Evolutionary conservation across 2,113 vertebrate genomes (phyloP), one percentile per base, ranked within the genome.

Genomic region (Muscicapa adusta): DNA sequence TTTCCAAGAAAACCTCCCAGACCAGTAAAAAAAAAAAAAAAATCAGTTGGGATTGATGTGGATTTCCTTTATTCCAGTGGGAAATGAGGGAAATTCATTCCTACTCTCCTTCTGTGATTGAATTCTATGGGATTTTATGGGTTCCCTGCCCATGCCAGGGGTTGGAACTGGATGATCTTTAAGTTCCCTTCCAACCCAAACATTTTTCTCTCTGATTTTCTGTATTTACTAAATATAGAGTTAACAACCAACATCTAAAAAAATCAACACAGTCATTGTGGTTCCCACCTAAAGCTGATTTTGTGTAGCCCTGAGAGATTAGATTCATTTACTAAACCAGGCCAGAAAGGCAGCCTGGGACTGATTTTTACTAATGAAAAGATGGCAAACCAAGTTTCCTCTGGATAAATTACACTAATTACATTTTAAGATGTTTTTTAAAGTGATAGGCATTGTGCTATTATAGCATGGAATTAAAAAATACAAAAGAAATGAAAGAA

Each of bases 221-320:
- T 60, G 3, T 8, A 19, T 6, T 25, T 60, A 25, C 6, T 28
- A 42, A 71, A 62, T 14, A 11, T 3, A 67, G 28, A 84, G 8
- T 36, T 29, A 48, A 54, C 18, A 38, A 25, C 5, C 40, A 53
- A 18, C 10, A 40, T 60, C 15, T 22, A 3, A 26, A 51, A 72
- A 66, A 42, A 2, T 3, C 45, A n/a, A 31, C 6, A 9, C 34
- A n/a, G 18, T 13, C 51, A 6, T 0, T 22, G 45, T 22, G 29
- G 18, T 26, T 91, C 63, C 47, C 10, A 71, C 26, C 48, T 47
- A 31, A 13, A 79, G 25, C 42, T 50, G 33, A 18, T 53, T 45
- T 38, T 50, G 14, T 6, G 33, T 8, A 76, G 58, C 62, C 36
- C 34, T 31, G 22, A 47, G 60, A 85, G n/a, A 63, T 42, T 25